Percentiles rank a stretch among this genome's conserved stretches.
phyloP scores from a whole-genome alignment of 2,113 vertebrate genomes.

The Neodontobutis hainanensis region DNA sequence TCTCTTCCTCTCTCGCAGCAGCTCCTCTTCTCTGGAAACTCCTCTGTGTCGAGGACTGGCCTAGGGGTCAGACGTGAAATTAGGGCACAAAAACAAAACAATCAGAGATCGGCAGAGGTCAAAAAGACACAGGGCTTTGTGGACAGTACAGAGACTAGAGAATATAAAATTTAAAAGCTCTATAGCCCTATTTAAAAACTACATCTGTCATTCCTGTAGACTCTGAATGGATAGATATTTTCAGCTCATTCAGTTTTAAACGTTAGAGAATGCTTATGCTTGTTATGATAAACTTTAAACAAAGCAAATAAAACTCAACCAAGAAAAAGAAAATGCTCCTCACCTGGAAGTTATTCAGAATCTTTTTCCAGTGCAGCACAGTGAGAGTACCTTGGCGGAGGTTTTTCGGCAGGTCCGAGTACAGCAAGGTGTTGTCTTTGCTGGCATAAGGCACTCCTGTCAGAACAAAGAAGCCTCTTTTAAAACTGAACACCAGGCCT shows the following conservation, averaged over 20 bases:
- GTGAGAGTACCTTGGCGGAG: constrained; percentile 88
- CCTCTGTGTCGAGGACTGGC: constrained; percentile 90
- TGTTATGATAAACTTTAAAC: too few relatives aligned
- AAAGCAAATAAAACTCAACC: too few relatives aligned
- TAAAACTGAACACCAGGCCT: too few relatives aligned
- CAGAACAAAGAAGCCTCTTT: constrained; percentile 6
- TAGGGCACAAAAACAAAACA: constrained; percentile 19
- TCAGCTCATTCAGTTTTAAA: too few relatives aligned
- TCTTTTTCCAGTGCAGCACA: constrained; percentile 91
- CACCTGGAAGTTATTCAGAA: constrained; percentile 95
- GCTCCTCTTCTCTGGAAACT: constrained; percentile 93
- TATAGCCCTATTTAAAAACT: too few relatives aligned
- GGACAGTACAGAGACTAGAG: too few relatives aligned
- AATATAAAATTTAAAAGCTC: too few relatives aligned
- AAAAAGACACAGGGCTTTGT: not conserved
- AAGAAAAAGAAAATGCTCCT: not conserved
- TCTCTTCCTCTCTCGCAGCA: constrained; percentile 90
- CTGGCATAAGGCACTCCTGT: constrained; percentile 93
- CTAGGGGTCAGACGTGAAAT: constrained; percentile 70
- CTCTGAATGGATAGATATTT: too few relatives aligned
- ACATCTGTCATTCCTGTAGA: too few relatives aligned
- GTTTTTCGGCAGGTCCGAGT: constrained; percentile 95
- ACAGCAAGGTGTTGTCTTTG: constrained; percentile 92
- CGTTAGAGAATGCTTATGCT: too few relatives aligned
- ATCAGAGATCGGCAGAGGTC: not conserved